A percentile compares a stretch with the other conserved stretches of the same genome.
These are phyloP conservation scores for Archaeoteleia sp. DNA, from an alignment of 2,888 invertebrate genomes.

Conservation along the genomic window DNA sequence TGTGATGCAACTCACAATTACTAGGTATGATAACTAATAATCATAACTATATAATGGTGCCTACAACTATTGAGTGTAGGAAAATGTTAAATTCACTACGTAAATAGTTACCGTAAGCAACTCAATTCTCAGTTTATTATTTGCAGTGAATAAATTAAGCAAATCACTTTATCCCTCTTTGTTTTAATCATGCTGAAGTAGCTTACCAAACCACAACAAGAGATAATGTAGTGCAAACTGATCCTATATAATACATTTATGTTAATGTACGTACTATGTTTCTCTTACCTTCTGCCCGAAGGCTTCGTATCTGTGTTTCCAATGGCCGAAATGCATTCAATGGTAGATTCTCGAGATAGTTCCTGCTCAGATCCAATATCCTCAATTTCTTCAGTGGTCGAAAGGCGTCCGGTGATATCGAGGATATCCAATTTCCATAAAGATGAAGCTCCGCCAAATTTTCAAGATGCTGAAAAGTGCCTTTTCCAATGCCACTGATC, in stretches of 20 bases:
- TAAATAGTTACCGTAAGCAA: no score
- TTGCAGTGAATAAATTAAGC: no score
- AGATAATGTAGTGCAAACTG: constrained; percentile 6
- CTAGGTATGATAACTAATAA: no score
- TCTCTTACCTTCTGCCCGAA: constrained; percentile 86
- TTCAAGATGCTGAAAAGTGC: constrained; percentile 85
- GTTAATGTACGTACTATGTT: constrained; percentile 11
- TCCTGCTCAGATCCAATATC: constrained; percentile 86
- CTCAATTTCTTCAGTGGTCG: constrained; percentile 84
- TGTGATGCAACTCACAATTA: no score
- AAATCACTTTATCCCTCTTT: no score
- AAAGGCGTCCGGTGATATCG: constrained; percentile 86
- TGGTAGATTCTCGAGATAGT: constrained; percentile 88
- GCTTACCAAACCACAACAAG: not conserved
- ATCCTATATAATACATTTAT: constrained; percentile 6
- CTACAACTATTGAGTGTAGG: no score
- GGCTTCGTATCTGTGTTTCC: constrained; percentile 87
- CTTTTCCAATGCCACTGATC: constrained; percentile 84
- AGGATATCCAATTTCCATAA: constrained; percentile 88
- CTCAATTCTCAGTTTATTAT: no score
- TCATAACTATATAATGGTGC: no score
- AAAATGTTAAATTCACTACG: no score
- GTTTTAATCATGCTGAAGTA: no score
- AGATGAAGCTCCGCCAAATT: constrained; percentile 86
- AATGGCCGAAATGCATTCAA: constrained; percentile 85